Evolutionary conservation across 53 echinoderm and acorn worm genomes (phyloP), one percentile per base, ranked within the genome.

Genomic region (Hippasteria phrygiana): DNA sequence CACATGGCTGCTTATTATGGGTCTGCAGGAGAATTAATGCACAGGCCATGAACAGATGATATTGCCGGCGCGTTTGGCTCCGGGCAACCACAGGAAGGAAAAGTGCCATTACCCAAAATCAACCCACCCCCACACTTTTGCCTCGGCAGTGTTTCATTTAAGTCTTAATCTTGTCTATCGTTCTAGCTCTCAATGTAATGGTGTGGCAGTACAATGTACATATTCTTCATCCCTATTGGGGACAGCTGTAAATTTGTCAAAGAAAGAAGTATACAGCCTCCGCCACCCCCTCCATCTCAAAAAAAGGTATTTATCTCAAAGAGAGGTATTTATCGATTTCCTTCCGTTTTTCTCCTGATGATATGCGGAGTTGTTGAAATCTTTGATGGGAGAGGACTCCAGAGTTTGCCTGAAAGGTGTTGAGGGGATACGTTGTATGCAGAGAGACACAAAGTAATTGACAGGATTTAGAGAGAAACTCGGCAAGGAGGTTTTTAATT

Each of bases 171-270:
- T 51, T 37, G 17, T 37, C 43, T 43, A 51, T 4, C 3, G 51
- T 51, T 55, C 10, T 2, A 22, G n/a, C 3, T 18, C n/a, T 59
- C 59, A 20, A 3, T 24, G 18, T 20, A 55, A 16, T 55, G 20
- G 51, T 51, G 16, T 2, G n/a, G 26, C 59, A 59, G 24, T 59
- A 24, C 26, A 24, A 8, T 2, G 59, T 59, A 8, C 59, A 59
- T 59, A 14, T 28, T 33, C 18, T 14, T 35, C 48, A 50, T 48
- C 43, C 76, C 76, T 76, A 17, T 51, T 27, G 76, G 76, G 76
- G 54, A 76, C 76, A 76, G 48, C 76, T 76, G 50, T 50, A 50
- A 76, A 51, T 76, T 76, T 76, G 76, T 31, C 48, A 76, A 76
- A 50, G 50, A 76, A 7, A 3, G 50, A 46, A 8, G 7, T 34